Evolutionary conservation across 1,140 invertebrate genomes (phyloP).

Genomic region (Fopius arisanus): DNA sequence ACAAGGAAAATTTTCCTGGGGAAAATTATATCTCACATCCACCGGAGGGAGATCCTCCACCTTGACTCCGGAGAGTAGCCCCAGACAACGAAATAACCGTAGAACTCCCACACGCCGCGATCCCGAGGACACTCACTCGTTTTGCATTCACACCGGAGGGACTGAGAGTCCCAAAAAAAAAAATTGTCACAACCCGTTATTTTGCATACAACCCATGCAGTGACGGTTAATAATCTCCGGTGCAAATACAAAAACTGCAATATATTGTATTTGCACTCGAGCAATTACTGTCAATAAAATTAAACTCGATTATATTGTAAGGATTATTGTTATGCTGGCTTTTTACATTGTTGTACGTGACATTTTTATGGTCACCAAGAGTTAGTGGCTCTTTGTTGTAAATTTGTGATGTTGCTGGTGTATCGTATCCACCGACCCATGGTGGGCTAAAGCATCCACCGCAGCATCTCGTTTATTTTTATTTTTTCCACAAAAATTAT

Average conservation of each 20-base stretch:
- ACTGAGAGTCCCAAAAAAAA: not conserved
- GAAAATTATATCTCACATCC: too few relatives aligned
- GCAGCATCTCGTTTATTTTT: not conserved
- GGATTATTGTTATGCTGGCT: slow-evolving; percentile 5
- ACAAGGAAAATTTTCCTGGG: too few relatives aligned
- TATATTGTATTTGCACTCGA: not conserved
- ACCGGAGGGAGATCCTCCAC: not conserved
- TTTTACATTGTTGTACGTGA: slow-evolving; percentile 1
- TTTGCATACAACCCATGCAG: slow-evolving; percentile 4
- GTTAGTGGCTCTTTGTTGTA: slow-evolving; percentile 13
- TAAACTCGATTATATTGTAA: slow-evolving; percentile 15
- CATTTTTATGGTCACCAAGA: slow-evolving; percentile 11
- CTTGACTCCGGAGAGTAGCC: not conserved
- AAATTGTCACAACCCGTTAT: slow-evolving; percentile 13
- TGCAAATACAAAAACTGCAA: not conserved
- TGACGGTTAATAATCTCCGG: not conserved
- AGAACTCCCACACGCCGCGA: slow-evolving; percentile 1
- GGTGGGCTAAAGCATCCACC: not conserved
- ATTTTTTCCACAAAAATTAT: not conserved
- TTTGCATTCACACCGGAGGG: slow-evolving; percentile 2
- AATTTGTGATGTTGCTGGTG: not conserved
- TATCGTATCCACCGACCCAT: not conserved
- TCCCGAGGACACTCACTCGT: slow-evolving; percentile 2
- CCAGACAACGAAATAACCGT: slow-evolving; percentile 8
- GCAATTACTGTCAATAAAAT: slow-evolving; percentile 9